Conservation (phyloP, 2,113 vertebrate genomes). For the Zapus hudsonius region DNA sequence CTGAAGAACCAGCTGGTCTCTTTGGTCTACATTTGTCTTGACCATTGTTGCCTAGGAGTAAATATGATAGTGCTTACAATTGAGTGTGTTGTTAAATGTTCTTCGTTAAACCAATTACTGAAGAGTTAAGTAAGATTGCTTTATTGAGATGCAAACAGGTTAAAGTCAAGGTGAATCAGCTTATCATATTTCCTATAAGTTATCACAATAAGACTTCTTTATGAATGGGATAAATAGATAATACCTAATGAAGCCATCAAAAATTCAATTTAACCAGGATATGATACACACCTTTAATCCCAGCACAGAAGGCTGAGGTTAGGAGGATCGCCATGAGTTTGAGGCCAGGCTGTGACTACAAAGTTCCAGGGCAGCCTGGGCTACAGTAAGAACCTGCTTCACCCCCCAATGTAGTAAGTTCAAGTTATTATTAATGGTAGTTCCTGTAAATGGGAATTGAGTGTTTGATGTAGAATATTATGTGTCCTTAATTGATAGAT, state of each 20-base stretch:
- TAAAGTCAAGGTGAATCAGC: not conserved
- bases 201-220: not conserved
- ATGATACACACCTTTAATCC: too few species aligned
- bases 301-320: too few species aligned
- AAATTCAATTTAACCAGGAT: too few species aligned
- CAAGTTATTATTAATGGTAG: constrained; percentile 25
- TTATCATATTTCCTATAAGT: not conserved
- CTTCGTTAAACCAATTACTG: constrained; percentile 7
- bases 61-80: not conserved
- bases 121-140: not conserved
- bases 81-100: constrained; percentile 22
- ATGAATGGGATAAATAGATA: constrained; percentile 5
- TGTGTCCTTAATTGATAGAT: not conserved
- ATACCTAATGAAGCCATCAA: not conserved
- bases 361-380: too few species aligned
- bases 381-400: too few species aligned
- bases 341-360: too few species aligned
- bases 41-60: not conserved
- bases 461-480: not conserved
- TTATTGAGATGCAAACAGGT: not conserved
- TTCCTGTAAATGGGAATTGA: not conserved
- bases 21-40: not conserved
- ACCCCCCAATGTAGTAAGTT: too few species aligned
- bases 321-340: too few species aligned
- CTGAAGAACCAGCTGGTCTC: not conserved